Evolutionary conservation across 1,140 invertebrate species (phyloP).

Genomic region (Leptinotarsa texana): DNA sequence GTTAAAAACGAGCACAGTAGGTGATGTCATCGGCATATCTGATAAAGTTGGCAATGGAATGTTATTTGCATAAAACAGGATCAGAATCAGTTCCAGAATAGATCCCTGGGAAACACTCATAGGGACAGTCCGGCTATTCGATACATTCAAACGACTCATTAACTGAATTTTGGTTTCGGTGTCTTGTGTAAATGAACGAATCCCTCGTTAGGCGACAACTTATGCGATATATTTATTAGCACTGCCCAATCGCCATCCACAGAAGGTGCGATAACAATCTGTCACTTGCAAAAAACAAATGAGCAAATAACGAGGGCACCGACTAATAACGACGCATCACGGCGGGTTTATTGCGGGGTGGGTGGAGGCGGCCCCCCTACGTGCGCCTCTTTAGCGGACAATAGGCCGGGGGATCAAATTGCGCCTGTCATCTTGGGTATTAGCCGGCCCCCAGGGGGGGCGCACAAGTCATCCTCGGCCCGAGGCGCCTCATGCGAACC

Average conservation of each 20-base stretch:
- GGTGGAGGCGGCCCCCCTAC: constrained; percentile 24
- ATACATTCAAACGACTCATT: no score
- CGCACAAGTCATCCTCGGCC: constrained; percentile 20
- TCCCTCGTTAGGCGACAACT: no score
- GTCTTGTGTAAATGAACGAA: no score
- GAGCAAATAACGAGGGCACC: constrained; percentile 10
- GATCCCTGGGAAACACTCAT: no score
- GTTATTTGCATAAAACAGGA: no score
- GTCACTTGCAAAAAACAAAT: not conserved
- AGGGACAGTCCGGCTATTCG: no score
- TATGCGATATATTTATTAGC: no score
- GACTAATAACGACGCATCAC: constrained; percentile 13
- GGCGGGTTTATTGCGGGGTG: not conserved
- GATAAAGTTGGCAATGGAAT: no score
- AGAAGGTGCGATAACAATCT: not conserved
- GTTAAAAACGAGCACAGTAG: no score
- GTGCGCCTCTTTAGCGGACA: constrained; percentile 36
- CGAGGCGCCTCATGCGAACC: constrained; percentile 19
- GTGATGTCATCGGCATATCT: no score
- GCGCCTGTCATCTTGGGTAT: constrained; percentile 37
- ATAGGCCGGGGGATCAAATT: constrained; percentile 32
- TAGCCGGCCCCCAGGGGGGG: constrained; percentile 31
- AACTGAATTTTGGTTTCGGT: no score
- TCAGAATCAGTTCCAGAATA: no score
- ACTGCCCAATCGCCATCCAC: not conserved